Evolutionary conservation across 2,113 vertebrate genomes (phyloP), one percentile per base, ranked within the genome.

Genomic region (Syrrhaptes paradoxus): DNA sequence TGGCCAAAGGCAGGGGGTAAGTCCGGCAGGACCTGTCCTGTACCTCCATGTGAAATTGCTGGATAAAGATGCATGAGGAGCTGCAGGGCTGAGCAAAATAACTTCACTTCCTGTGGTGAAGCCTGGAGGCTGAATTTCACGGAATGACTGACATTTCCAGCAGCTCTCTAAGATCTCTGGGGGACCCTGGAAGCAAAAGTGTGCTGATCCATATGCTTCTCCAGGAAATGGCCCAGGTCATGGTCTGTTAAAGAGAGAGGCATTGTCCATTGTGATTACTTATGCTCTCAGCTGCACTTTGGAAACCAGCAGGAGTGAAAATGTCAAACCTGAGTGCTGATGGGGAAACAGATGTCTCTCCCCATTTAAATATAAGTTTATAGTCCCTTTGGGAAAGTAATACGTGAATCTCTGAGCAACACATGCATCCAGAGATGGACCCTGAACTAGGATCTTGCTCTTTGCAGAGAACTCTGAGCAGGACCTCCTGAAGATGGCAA

Each of bases 111-210:
- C 96, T 94, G 70, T 90, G 70, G 90, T 71, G 81, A 93, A 92
- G 89, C 65, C 94, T 92, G 61, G 38, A 91, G 89, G 84, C 91
- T 93, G 94, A 92, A 92, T 97, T 95, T 90, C 70, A 57, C 61
- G 80, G 89, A 78, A 78, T 95, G 94, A 94, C 93, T 96, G 95
- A 96, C 91, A 72, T 92, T 95, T 94, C 86, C 93, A 96, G 86
- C 86, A 95, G 86, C 48, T 45, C 45, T 38, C 55, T 43, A 43
- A 15, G 89, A 81, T 86, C 96, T 90, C 95, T 57, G 68, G 95
- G 84, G 93, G 89, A 78, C 84, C 76, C 48, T 91, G 65, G 86
- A 95, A 92, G 91, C 61, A 91, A 57, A 75, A 57, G 57, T 17
- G 11, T 93, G 80, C 49, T 0, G 31, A 95, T 73, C 93, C 93